phyloP scores from a whole-genome alignment of 2,797 vertebrate genomes.

The Anabas testudineus region DNA sequence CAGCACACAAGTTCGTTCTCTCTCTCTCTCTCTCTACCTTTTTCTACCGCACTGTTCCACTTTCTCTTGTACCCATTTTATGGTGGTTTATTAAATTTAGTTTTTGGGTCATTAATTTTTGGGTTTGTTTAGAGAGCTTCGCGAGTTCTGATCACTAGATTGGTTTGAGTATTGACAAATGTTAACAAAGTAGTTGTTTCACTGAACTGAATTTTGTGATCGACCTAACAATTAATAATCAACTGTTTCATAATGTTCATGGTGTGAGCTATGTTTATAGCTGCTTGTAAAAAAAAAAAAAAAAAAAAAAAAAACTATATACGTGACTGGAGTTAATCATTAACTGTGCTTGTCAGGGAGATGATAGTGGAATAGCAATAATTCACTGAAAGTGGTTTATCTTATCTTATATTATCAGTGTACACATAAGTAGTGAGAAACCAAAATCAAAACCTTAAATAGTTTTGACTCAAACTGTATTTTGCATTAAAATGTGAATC shows the following conservation, averaged over 20 bases:
- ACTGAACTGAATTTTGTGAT: background rate
- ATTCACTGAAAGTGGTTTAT: background rate
- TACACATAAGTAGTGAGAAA: background rate
- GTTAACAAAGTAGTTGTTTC: background rate
- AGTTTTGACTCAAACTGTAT: too few species aligned
- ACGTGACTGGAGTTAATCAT: slow-evolving; percentile 33
- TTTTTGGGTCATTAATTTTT: background rate
- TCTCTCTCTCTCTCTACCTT: background rate
- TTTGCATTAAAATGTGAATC: background rate
- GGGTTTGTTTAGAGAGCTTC: background rate
- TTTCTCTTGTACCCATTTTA: background rate
- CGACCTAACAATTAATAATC: background rate
- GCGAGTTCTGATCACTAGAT: background rate
- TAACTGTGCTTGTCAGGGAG: slow-evolving; percentile 23
- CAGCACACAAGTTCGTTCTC: too few species aligned
- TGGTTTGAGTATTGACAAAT: background rate
- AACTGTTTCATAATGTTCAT: slow-evolving; percentile 7
- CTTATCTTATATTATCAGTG: background rate
- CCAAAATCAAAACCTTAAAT: background rate
- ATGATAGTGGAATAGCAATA: slow-evolving; percentile 12
- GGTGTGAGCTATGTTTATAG: slow-evolving; percentile 28
- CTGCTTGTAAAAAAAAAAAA: slow-evolving; percentile 23
- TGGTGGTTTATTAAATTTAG: background rate
- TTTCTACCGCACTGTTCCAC: background rate
- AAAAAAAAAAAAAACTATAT: too few species aligned